Percentiles rank a stretch among this genome's conserved stretches.
Evolutionary conservation across 2,113 vertebrate species (phyloP).

Genomic region (Tetrao urogallus): DNA sequence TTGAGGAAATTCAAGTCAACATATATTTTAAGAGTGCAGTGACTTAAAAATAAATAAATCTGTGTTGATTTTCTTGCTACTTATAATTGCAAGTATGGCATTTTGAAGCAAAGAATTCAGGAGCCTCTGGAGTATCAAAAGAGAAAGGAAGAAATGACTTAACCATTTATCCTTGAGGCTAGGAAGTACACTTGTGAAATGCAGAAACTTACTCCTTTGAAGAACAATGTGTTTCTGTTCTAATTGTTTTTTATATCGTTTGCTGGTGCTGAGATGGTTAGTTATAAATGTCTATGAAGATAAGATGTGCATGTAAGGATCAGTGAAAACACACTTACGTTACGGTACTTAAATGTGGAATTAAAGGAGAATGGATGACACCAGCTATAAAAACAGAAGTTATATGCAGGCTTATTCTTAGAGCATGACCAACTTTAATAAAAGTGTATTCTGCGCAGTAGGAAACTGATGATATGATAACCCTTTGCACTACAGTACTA

Average conservation of each 20-base stretch:
- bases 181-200: background rate
- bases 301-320: background rate
- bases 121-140: background rate
- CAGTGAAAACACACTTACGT: background rate
- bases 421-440: background rate
- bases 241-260: background rate
- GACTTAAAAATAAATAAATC: background rate
- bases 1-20: background rate
- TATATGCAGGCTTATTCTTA: background rate
- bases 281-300: background rate
- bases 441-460: background rate
- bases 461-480: conserved; percentile 20
- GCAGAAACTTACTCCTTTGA: background rate
- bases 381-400: background rate
- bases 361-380: background rate
- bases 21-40: background rate
- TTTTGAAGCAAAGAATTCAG: background rate
- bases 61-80: background rate
- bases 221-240: background rate
- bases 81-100: background rate
- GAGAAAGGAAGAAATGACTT: background rate
- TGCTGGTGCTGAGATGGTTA: background rate
- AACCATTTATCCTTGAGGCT: background rate
- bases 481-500: background rate
- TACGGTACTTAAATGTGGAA: background rate